phyloP scores from a whole-genome alignment of 2,888 invertebrate genomes.

The Acanthosoma haemorrhoidale region DNA sequence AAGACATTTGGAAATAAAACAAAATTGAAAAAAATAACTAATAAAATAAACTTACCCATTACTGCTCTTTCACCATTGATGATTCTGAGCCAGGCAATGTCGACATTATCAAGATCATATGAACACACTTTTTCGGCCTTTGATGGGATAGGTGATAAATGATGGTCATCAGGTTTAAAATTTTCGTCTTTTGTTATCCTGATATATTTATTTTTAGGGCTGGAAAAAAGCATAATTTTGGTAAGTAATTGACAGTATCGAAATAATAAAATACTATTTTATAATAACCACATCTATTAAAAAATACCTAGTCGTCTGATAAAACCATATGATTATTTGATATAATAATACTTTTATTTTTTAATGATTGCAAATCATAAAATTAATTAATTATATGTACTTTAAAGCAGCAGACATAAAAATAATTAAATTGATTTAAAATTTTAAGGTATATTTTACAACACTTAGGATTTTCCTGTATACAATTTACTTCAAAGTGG shows the following conservation, averaged over 20 bases:
- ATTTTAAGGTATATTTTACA: no score
- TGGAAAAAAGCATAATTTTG: conserved; percentile 45
- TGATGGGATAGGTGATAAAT: conserved; percentile 77
- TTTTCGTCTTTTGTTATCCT: conserved; percentile 83
- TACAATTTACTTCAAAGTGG: no score
- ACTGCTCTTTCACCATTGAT: conserved; percentile 82
- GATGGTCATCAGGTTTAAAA: conserved; percentile 77
- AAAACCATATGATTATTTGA: background rate
- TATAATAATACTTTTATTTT: background rate
- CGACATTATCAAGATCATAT: conserved; percentile 91
- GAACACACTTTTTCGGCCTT: conserved; percentile 88
- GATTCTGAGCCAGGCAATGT: conserved; percentile 81
- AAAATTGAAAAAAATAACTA: background rate
- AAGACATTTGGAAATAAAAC: no score
- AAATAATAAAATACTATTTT: no score
- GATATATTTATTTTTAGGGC: conserved; percentile 87
- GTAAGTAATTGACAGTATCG: no score
- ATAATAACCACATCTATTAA: no score
- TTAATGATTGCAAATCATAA: background rate
- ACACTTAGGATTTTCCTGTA: no score
- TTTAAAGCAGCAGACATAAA: background rate
- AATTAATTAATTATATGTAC: background rate
- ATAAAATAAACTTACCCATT: conserved; percentile 46
- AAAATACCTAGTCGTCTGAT: background rate
- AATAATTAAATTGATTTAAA: background rate